A percentile compares a stretch with the other conserved stretches of the same genome.
Conservation (phyloP, 1,140 invertebrate species). For the Drosophila albomicans region DNA sequence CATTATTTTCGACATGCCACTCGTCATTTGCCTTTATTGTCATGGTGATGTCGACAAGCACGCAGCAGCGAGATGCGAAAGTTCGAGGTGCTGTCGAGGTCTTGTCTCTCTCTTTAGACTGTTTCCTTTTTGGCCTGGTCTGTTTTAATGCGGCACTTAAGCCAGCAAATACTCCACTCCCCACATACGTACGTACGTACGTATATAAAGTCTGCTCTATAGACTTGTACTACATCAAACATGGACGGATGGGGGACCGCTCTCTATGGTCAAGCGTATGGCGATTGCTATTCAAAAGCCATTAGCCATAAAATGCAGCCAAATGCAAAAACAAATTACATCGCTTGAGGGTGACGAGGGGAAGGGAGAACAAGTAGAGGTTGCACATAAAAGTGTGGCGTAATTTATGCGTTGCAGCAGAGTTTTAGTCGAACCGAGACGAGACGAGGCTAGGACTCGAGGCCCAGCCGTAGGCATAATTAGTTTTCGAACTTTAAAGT, state of each 20-base stretch:
- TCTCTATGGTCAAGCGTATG: conserved; percentile 31
- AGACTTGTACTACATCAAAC: conserved; percentile 15
- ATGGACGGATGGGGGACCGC: neutral
- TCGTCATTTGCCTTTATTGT: conserved; percentile 84
- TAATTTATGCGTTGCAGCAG: conserved; percentile 78
- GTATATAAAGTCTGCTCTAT: no score
- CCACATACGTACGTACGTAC: neutral
- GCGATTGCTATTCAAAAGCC: conserved; percentile 77
- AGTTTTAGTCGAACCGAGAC: conserved; percentile 10
- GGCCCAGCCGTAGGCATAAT: conserved; percentile 64
- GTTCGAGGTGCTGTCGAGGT: neutral
- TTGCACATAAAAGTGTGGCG: conserved; percentile 44
- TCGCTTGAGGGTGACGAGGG: neutral
- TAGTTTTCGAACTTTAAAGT: conserved; percentile 84
- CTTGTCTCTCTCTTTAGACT: conserved; percentile 19
- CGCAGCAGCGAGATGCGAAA: neutral
- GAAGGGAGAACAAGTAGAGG: neutral
- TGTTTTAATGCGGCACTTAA: conserved; percentile 81
- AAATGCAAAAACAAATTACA: conserved; percentile 72
- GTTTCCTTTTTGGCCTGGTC: conserved; percentile 40
- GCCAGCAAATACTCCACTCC: conserved; percentile 64
- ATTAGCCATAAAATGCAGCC: conserved; percentile 81
- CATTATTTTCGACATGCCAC: conserved; percentile 82
- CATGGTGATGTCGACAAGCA: conserved; percentile 69
- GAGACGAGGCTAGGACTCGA: conserved; percentile 10